Conservation (phyloP, 2,797 vertebrate species). For the Gymnodraco acuticeps region DNA sequence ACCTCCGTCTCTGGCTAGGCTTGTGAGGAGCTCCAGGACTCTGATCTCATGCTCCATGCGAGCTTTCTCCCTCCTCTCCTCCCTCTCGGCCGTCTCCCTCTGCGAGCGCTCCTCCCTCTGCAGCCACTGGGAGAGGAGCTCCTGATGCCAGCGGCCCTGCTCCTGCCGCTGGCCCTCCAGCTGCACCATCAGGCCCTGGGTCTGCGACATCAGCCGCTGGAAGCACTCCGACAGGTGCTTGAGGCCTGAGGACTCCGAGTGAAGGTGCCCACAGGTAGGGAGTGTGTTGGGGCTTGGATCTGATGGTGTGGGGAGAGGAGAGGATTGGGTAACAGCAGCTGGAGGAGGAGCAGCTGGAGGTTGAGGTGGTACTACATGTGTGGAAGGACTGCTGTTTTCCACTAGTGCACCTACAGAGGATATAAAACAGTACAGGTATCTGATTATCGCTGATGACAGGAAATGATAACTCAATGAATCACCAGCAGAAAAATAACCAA, state of each 20-base stretch:
- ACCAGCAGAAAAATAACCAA: too few species aligned
- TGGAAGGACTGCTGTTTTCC: constrained; percentile 46
- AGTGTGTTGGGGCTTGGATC: constrained; percentile 8
- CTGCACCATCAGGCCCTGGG: constrained; percentile 62
- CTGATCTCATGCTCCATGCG: constrained; percentile 74
- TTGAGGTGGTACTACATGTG: constrained; percentile 1
- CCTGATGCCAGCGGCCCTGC: constrained; percentile 70
- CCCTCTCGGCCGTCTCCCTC: constrained; percentile 68
- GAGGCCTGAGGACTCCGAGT: constrained; percentile 25
- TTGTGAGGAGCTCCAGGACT: constrained; percentile 70
- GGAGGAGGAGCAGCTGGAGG: constrained; percentile 6
- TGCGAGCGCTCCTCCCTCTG: constrained; percentile 71
- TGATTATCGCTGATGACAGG: neutral
- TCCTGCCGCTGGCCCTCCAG: constrained; percentile 72
- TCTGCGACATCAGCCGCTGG: constrained; percentile 70
- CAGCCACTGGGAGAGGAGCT: constrained; percentile 70
- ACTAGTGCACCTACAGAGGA: constrained; percentile 42
- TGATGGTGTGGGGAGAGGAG: constrained; percentile 15
- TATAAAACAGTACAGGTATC: neutral
- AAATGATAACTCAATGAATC: neutral
- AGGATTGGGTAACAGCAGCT: neutral
- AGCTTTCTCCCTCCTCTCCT: constrained; percentile 74
- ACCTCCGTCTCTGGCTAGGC: constrained; percentile 36
- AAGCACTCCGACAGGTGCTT: constrained; percentile 63
- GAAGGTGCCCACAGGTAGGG: constrained; percentile 16